phyloP scores from a whole-genome alignment of 2,113 vertebrate species.

The Romanogobio albipinnatus region DNA sequence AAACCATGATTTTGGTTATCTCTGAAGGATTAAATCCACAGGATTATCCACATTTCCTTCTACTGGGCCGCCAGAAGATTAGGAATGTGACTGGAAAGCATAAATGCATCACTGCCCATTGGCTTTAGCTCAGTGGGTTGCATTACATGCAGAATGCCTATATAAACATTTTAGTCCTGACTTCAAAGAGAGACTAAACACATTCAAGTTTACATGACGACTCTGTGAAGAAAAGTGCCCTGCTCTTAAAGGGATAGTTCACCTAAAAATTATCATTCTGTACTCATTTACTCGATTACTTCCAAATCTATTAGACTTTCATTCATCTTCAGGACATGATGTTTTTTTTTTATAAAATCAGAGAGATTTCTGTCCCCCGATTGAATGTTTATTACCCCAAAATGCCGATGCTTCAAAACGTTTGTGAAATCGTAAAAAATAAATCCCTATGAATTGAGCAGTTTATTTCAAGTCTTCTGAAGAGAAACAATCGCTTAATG shows the following conservation, averaged over 20 bases:
- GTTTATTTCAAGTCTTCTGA: too few species aligned
- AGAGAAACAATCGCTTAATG: too few species aligned
- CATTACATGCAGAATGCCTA: neutral
- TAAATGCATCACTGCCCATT: neutral
- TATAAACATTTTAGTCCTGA: neutral
- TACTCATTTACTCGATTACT: too few species aligned
- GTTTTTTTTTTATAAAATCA: too few species aligned
- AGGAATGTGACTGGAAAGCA: neutral
- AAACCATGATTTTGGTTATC: neutral
- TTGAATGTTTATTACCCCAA: too few species aligned
- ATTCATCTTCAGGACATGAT: too few species aligned
- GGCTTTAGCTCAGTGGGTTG: neutral
- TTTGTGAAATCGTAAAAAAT: too few species aligned
- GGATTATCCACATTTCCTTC: neutral
- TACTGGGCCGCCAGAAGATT: slow-evolving; percentile 12
- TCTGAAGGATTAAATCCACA: neutral
- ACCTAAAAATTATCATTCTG: too few species aligned
- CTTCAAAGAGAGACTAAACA: neutral
- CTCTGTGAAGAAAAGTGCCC: neutral
- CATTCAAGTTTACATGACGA: neutral
- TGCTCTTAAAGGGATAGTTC: neutral
- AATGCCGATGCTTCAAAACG: too few species aligned
- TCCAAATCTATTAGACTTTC: too few species aligned
- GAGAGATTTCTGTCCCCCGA: too few species aligned
- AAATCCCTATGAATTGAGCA: too few species aligned